Base-by-base conservation (phyloP, 2,113 vertebrate genomes). In the Lagopus muta region DNA sequence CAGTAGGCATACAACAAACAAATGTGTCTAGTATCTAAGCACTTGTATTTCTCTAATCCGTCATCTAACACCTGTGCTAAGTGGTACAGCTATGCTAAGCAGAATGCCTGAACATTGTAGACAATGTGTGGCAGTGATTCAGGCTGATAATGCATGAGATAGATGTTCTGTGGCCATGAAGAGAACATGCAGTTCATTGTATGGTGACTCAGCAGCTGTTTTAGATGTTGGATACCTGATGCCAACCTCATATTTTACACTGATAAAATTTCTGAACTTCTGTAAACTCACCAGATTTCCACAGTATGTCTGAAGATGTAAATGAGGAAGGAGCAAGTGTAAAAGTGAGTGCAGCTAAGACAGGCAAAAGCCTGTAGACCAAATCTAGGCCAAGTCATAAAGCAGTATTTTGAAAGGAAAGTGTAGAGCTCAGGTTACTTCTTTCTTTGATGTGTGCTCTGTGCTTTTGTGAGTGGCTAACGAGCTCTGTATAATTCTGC, bases 391-490 rank as follows among this genome's bases (percentile, higher is more conserved):
- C 94, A 92, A 95, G 58, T 73, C 42, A 69, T 64, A 75, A 15
- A 85, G 62, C 74, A 65, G 45, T 5, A 0, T 58, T 79, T 94
- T 88, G 72, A 89, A 96, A 92, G 87, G n/a, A 91, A 85, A 94
- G 82, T 87, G 80, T 1, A 92, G 82, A 89, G 73, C 88, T 88
- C 90, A 66, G 36, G 74, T 92, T 85, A 82, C 87, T 82, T 82
- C n/a, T 52, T 20, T 70, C 92, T 96, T 96, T 95, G 88, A 95
- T 95, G 88, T 95, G 71, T 54, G 71, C 81, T 91, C 67, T 94
- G 90, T 70, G 93, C 89, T 94, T 94, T 88, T 95, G 85, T 88
- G 96, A 94, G 85, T 66, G 84, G 58, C 85, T 96, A 95, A 95
- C 0, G 67, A 95, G 92, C 94, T 92, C 82, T 80, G 82, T 80